A percentile compares a stretch with the other conserved stretches of the same genome.
These are phyloP conservation scores for Prionace glauca DNA, from an alignment of 2,797 vertebrate species.

Conservation along the genomic window DNA sequence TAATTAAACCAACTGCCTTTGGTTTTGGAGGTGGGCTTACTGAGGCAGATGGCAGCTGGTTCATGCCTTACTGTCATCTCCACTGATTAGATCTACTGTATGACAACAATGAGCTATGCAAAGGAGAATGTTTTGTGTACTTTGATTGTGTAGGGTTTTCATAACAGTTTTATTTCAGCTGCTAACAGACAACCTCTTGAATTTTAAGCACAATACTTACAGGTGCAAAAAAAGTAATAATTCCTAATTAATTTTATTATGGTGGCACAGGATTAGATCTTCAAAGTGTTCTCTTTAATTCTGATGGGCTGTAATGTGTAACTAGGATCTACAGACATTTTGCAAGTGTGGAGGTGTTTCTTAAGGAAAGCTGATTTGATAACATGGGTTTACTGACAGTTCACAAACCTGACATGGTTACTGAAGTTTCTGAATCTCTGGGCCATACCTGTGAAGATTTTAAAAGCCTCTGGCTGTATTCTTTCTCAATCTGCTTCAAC, in stretches of 20 bases:
- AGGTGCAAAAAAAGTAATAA: neutral
- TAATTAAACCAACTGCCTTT: conserved; percentile 13
- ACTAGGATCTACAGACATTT: conserved; percentile 6
- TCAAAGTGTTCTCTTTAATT: neutral
- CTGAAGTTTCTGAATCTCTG: conserved; percentile 24
- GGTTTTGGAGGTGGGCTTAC: neutral
- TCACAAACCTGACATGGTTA: conserved; percentile 5
- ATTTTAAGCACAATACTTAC: neutral
- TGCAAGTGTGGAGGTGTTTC: neutral
- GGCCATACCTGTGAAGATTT: conserved; percentile 72
- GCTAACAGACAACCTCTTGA: neutral
- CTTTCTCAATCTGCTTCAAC: conserved; percentile 82
- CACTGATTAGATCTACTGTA: conserved; percentile 35
- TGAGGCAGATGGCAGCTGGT: conserved; percentile 28
- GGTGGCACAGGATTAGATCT: neutral
- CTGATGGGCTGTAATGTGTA: neutral
- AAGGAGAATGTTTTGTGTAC: conserved; percentile 3
- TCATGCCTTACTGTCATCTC: conserved; percentile 11
- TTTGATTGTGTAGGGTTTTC: conserved; percentile 17
- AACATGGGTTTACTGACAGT: conserved; percentile 13
- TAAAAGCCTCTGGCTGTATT: conserved; percentile 72
- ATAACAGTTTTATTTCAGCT: neutral
- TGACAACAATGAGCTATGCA: neutral
- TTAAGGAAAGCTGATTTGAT: neutral
- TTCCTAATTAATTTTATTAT: conserved; percentile 17